phyloP scores from a whole-genome alignment of 1,140 invertebrate species.

The Hypothenemus hampei region DNA sequence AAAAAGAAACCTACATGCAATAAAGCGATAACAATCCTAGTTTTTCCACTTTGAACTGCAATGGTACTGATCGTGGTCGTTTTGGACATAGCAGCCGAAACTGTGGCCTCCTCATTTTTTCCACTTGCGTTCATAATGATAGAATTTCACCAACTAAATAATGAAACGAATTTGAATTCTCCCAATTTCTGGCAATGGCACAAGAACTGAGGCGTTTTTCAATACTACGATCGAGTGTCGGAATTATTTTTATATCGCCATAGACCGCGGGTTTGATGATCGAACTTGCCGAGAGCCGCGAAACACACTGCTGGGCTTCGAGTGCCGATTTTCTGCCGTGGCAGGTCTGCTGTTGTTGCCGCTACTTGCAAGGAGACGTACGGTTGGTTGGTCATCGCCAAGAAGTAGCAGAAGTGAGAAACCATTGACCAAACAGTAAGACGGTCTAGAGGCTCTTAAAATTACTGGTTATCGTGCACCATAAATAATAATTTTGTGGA shows the following conservation, averaged over 20 bases:
- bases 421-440: conserved; percentile 7
- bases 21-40: conserved; percentile 82
- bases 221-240: conserved; percentile 12
- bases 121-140: no score
- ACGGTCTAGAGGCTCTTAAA: no score
- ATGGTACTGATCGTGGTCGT: conserved; percentile 89
- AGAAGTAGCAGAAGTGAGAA: conserved; percentile 12
- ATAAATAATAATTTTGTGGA: no score
- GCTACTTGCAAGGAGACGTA: conserved; percentile 14
- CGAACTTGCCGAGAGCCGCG: conserved; percentile 31
- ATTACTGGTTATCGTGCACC: no score
- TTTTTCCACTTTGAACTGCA: conserved; percentile 80
- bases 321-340: conserved; percentile 20
- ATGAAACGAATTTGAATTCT: conserved; percentile 1
- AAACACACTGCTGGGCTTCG: conserved; percentile 37
- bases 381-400: conserved; percentile 20
- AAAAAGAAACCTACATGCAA: conserved; percentile 72
- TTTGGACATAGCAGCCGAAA: conserved; percentile 41
- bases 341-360: no score
- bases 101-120: conserved; percentile 28
- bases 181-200: neutral
- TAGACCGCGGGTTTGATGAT: conserved; percentile 17
- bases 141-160: neutral
- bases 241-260: conserved; percentile 26
- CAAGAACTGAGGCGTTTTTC: conserved; percentile 5